Conservation (phyloP, 2,888 invertebrate species). For the Malthinus flaveolus region DNA sequence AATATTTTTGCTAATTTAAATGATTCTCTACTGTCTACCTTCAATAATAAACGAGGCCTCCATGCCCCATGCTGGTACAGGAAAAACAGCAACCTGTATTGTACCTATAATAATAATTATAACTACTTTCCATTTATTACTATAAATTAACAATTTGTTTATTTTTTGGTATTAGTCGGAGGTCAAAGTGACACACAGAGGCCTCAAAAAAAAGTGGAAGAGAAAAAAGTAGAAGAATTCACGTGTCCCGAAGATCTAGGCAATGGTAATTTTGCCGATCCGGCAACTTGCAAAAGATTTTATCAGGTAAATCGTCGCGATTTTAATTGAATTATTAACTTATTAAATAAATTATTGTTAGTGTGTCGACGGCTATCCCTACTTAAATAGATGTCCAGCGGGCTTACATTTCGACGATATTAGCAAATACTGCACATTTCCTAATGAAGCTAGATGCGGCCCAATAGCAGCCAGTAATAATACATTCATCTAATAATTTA, state of each 20-base stretch:
- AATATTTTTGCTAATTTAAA: no score
- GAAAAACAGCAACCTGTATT: no score
- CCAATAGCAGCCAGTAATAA: conserved; percentile 85
- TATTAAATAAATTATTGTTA: conserved; percentile 46
- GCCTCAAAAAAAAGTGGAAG: conserved; percentile 49
- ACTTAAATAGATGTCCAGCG: conserved; percentile 85
- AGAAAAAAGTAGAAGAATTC: conserved; percentile 68
- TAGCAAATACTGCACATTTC: conserved; percentile 88
- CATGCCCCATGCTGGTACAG: no score
- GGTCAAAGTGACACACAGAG: conserved; percentile 4
- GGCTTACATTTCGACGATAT: conserved; percentile 89
- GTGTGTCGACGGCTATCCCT: conserved; percentile 90
- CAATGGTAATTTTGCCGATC: conserved; percentile 89
- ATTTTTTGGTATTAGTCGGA: conserved; percentile 6
- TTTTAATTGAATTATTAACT: neutral
- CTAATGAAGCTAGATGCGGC: conserved; percentile 86
- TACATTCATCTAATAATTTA: neutral
- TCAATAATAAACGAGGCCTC: no score
- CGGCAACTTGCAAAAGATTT: conserved; percentile 83
- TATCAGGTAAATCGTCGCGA: conserved; percentile 70
- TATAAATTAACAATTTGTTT: conserved; percentile 2
- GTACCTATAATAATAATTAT: no score
- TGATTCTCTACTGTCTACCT: no score
- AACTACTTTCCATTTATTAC: no score
- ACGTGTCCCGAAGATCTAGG: conserved; percentile 80